Evolutionary conservation across 2,797 vertebrate genomes (phyloP), one percentile per base, ranked within the genome.

Genomic region (Enteromius anoplus): DNA sequence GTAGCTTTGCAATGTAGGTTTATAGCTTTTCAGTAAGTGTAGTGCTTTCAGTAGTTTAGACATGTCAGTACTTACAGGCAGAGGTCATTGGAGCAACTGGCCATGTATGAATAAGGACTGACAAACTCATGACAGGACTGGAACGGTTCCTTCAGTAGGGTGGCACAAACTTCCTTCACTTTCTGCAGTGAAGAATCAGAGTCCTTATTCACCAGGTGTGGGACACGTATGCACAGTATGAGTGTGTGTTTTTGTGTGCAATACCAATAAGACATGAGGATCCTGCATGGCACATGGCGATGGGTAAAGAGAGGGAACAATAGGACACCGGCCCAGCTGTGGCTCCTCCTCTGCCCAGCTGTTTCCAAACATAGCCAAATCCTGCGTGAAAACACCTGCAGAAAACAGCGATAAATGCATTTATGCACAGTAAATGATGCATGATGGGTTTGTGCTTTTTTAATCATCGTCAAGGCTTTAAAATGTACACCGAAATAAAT

Each of bases 31-130:
- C 23, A 58, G 37, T 14, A 42, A 5, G 2, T 70, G 5, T 80
- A 9, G 7, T 29, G 32, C 80, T 65, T 11, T 72, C 42, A 62
- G 65, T 73, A n/a, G 32, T 32, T 47, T 7, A 26, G 40, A 47
- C 1, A 62, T 75, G n/a, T 19, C 17, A 58, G 72, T 85, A 95
- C 97, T 98, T 94, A 99, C 98, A 92, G 94, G 92, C 98, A 99
- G 85, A 99, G 96, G 88, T 99, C 97, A 3, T 96, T 98, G 87
- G 95, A 95, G 91, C 98, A 99, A 93, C 97, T 96, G 89, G 97
- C 97, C 91, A 96, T 95, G 90, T 95, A 99, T 88, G 97, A 94
- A 90, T 96, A 91, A 4, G 97, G 97, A 88, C 96, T 98, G 90
- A 99, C 97, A n/a, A 95, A 96, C 47, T 96, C 94, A n/a, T 97